Evolutionary conservation across 2,113 vertebrate genomes (phyloP), one percentile per base, ranked within the genome.

Genomic region (Pholis gunnellus): DNA sequence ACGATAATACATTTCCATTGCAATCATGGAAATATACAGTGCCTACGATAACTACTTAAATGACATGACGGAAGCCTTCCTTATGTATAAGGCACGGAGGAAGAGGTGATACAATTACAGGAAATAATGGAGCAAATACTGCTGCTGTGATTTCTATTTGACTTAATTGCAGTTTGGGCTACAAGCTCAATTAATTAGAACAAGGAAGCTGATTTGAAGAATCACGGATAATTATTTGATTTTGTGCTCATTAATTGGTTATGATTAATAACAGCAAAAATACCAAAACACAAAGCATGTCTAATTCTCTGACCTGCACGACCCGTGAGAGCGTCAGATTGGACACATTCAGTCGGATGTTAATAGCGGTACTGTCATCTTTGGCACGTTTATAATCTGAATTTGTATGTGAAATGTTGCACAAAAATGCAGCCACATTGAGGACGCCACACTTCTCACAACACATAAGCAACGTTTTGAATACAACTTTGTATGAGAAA

Each of bases 221-320:
- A 93, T 91, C 59, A 75, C 20, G 59, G 44, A 27, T 73, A 46
- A 81, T 38, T 68, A 82, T 79, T 91, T 70, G 79, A 92, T 78
- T 81, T 59, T 59, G 77, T 31, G 72, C 57, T 78, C 1, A 13
- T 66, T 89, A 69, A 87, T 89, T 76, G 70, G 36, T 86, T 54
- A 38, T 84, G 83, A 91, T 89, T 84, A 78, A 79, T 34, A n/a
- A 75, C 27, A 88, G 54, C 54, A 75, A 59, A 44, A 54, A 38
- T 29, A 90, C 68, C 91, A 87, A 89, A 92, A 90, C 91, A 93
- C 92, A 93, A 93, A 92, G 92, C 92, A 91, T 81, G 29, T 77
- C 65, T 68, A 64, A 70, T 56, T 63, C 22, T 56, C 59, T 34
- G 34, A 34, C 34, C 34, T 68, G 14, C 60, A 65, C 36, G 54